Conservation (phyloP, 2,113 vertebrate species). For the Neolamprologus ventralis region DNA sequence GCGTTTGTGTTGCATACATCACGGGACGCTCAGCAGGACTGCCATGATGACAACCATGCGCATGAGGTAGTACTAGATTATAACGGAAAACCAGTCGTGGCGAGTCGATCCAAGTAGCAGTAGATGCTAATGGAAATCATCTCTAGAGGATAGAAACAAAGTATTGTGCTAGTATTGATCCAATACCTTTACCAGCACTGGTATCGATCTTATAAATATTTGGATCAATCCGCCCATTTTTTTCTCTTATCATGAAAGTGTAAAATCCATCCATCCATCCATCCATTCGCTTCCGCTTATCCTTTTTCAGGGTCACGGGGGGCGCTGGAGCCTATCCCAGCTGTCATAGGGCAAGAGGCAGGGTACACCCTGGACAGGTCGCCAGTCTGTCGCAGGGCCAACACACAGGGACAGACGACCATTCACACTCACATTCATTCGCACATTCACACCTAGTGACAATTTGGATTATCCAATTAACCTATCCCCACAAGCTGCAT, state of each 20-base stretch:
- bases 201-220: not conserved
- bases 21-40: accelerated
- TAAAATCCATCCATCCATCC: not conserved
- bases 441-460: too few relatives aligned
- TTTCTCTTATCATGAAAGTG: not conserved
- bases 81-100: not conserved
- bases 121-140: not conserved
- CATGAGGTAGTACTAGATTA: not conserved
- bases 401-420: too few relatives aligned
- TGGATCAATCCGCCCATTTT: not conserved
- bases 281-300: too few relatives aligned
- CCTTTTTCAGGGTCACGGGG: too few relatives aligned
- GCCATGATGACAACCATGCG: not conserved
- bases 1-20: not conserved
- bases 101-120: not conserved
- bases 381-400: too few relatives aligned
- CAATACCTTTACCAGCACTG: not conserved
- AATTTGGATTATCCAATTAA: too few relatives aligned
- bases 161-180: not conserved
- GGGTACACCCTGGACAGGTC: too few relatives aligned
- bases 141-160: not conserved
- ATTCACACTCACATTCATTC: too few relatives aligned
- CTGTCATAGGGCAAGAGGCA: too few relatives aligned
- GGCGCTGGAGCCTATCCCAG: too few relatives aligned
- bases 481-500: too few relatives aligned